A percentile compares a stretch with the other conserved stretches of the same genome.
phyloP scores from a whole-genome alignment of 2,797 vertebrate genomes.

The Sebastes oblongus region DNA sequence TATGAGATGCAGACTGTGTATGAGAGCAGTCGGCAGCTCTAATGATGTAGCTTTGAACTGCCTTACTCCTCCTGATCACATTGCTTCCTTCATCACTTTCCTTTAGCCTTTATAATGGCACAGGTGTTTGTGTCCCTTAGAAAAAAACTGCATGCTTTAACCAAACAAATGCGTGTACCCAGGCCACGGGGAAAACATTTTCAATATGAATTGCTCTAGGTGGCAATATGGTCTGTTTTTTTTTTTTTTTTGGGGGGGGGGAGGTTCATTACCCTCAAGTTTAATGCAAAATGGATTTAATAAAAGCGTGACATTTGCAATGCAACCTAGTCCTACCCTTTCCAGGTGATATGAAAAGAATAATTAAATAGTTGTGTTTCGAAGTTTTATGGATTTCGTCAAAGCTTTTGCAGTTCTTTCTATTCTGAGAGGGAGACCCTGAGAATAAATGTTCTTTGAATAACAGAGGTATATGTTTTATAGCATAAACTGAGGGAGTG shows the following conservation, averaged over 20 bases:
- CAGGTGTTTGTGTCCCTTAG: constrained; percentile 26
- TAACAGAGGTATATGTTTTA: background rate
- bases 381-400: background rate
- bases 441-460: background rate
- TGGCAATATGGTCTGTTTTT: background rate
- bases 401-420: background rate
- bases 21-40: constrained; percentile 18
- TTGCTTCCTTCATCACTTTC: constrained; percentile 33
- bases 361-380: background rate
- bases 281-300: constrained; percentile 18
- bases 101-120: constrained; percentile 23
- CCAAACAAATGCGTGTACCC: background rate
- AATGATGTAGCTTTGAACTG: constrained; percentile 52
- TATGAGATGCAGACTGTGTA: constrained; percentile 21
- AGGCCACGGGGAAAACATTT: background rate
- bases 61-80: constrained; percentile 22
- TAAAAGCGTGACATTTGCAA: constrained; percentile 15
- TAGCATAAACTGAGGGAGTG: background rate
- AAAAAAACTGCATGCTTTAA: background rate
- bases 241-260: no score
- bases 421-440: background rate
- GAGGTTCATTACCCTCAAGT: background rate
- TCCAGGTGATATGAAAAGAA: background rate
- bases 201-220: constrained; percentile 8
- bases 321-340: background rate